These are phyloP conservation scores for Xylocampa areola DNA, from an alignment of 2,888 invertebrate genomes.

Conservation along the genomic window DNA sequence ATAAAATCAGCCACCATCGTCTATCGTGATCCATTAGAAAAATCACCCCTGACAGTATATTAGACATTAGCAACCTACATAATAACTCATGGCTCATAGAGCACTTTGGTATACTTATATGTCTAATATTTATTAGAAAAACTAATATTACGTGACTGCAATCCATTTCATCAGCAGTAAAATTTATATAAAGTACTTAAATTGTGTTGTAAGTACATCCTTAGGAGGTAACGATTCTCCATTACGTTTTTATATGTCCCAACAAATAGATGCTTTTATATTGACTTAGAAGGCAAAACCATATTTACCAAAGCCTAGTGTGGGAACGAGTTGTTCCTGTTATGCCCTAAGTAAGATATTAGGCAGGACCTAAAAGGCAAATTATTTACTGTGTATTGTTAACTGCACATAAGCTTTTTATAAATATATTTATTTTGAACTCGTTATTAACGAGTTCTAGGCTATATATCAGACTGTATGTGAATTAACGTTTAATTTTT, in stretches of 20 bases:
- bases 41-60: slow-evolving; percentile 51
- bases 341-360: slow-evolving; percentile 68
- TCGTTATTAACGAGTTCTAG: slow-evolving; percentile 41
- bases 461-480: slow-evolving; percentile 42
- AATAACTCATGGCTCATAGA: slow-evolving; percentile 49
- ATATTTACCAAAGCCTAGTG: slow-evolving; percentile 63
- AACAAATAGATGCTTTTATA: slow-evolving; percentile 54
- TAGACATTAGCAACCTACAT: slow-evolving; percentile 40
- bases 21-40: slow-evolving; percentile 81
- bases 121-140: slow-evolving; percentile 52
- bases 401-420: slow-evolving; percentile 56
- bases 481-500: slow-evolving; percentile 44
- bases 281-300: slow-evolving; percentile 31
- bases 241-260: slow-evolving; percentile 54
- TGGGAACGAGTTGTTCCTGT: slow-evolving; percentile 56
- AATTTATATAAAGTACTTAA: slow-evolving; percentile 52
- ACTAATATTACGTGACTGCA: slow-evolving; percentile 45
- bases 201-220: slow-evolving; percentile 52
- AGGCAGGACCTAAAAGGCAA: slow-evolving; percentile 60
- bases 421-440: slow-evolving; percentile 50
- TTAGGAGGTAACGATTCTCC: slow-evolving; percentile 62
- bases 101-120: slow-evolving; percentile 50
- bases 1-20: slow-evolving; percentile 83
- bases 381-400: slow-evolving; percentile 34
- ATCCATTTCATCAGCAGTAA: slow-evolving; percentile 44